Base-by-base conservation (phyloP, 2,888 invertebrate genomes). In the Drosophila gaucha region DNA sequence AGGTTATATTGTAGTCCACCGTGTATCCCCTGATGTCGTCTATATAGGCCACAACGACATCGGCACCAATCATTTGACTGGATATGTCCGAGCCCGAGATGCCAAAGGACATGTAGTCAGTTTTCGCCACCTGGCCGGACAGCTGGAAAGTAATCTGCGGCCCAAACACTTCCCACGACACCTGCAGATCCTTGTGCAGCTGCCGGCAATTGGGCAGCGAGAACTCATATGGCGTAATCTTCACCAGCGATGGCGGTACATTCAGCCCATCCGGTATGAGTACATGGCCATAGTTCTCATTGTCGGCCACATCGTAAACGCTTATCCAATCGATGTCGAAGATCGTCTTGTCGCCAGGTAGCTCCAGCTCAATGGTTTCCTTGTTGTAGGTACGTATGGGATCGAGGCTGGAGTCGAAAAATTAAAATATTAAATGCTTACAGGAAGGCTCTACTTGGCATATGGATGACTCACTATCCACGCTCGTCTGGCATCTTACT, bases 81-180 rank as follows among this genome's bases (percentile, higher is more conserved):
- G 93, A 92, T 18, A 92, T 92, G 8, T 92, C 92, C 1, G 95
- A 94, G 47, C 97, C 97, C 22, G 97, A 97, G 52, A 97, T 92
- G 30, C 98, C 98, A 91, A 97, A 97, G 12, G 97, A 95, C 94
- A 98, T 95, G 92, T 98, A 98, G 80, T 97, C 97, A 82, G 95
- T 93, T 75, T 94, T 94, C 0, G 90, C 93, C 33, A 92, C 92
- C 93, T 95, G 95, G 1, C 95, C 97, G 10, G 96, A 95, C 10
- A 98, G 92, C 91, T 97, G 95, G 56, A 97, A 93, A 8, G 97
- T 97, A 71, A 98, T 94, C 90, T 95, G 95, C 20, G 96, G 96
- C 0, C 97, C 97, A 91, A 97, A 97, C 24, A 97, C 95, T 90
- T 97, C 97, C 97, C 97, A 98, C 9, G 96, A 95, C 2, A 97